Percentiles rank a stretch among this genome's conserved stretches.
phyloP scores from a whole-genome alignment of 1,140 invertebrate genomes.

The Globodera rostochiensis region DNA sequence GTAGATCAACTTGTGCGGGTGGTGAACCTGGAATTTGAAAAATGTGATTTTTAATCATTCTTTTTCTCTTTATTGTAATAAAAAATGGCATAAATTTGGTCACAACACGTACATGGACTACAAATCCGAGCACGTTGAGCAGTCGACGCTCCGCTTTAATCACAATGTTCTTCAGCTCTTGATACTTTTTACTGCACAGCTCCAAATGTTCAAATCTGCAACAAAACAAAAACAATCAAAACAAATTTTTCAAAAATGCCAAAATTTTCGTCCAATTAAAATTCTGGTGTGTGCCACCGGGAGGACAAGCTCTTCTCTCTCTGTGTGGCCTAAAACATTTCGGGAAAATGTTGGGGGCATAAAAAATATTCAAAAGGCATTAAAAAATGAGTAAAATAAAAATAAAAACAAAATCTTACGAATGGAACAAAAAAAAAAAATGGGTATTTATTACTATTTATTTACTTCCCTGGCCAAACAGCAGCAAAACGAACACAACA shows the following conservation, averaged over 20 bases:
- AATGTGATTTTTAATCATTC: no score
- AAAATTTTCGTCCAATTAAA: no score
- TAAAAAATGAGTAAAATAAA: background rate
- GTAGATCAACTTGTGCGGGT: slow-evolving; percentile 84
- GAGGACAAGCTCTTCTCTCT: no score
- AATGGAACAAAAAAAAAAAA: no score
- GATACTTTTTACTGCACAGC: slow-evolving; percentile 84
- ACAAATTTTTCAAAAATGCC: no score
- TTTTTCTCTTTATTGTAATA: no score
- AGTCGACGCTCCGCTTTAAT: slow-evolving; percentile 94
- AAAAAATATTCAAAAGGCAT: background rate
- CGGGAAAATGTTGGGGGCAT: background rate
- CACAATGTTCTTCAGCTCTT: slow-evolving; percentile 87
- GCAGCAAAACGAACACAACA: background rate
- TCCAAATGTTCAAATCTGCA: slow-evolving; percentile 85
- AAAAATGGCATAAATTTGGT: no score
- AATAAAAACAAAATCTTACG: no score
- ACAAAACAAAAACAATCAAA: slow-evolving; percentile 34
- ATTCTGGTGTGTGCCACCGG: no score
- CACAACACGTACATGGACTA: slow-evolving; percentile 82
- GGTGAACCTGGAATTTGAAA: slow-evolving; percentile 72
- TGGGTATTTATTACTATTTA: background rate
- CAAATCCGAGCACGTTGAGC: slow-evolving; percentile 95
- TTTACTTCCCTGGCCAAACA: slow-evolving; percentile 1
- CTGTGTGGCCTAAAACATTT: no score